phyloP scores from a whole-genome alignment of 53 echinoderm and acorn worm genomes.

The Crossaster papposus region DNA sequence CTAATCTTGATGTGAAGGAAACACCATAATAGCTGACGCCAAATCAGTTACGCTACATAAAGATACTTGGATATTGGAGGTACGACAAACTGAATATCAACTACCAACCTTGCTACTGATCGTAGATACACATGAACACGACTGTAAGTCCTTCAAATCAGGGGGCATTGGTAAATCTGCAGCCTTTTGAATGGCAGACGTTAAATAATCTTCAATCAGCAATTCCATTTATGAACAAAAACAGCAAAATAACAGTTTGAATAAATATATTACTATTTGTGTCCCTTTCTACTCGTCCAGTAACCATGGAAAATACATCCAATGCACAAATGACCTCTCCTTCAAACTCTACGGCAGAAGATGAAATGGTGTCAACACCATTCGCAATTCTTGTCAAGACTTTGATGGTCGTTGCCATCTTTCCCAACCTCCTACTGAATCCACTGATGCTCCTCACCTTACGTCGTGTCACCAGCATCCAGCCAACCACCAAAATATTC shows the following conservation, averaged over 20 bases:
- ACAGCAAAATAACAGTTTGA: too few species aligned
- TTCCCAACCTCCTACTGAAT: background rate
- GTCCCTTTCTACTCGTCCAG: background rate
- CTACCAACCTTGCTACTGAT: too few species aligned
- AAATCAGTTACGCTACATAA: too few species aligned
- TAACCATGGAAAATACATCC: background rate
- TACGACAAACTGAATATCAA: too few species aligned
- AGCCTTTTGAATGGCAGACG: too few species aligned
- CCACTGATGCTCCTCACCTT: background rate
- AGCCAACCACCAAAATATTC: constrained; percentile 5
- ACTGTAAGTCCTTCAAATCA: too few species aligned
- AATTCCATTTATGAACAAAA: too few species aligned
- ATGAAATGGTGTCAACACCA: background rate
- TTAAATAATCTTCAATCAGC: background rate
- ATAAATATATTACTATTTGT: background rate
- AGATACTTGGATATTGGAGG: too few species aligned
- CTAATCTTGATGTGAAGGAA: too few species aligned
- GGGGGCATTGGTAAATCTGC: too few species aligned
- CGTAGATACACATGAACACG: too few species aligned
- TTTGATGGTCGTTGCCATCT: background rate
- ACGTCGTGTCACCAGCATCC: constrained; percentile 10
- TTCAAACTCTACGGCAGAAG: constrained; percentile 3
- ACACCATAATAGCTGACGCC: too few species aligned
- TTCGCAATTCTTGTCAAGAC: background rate
- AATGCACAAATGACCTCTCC: background rate